These are phyloP conservation scores for Xenentodon cancila DNA, from an alignment of 2,797 vertebrate genomes.

Conservation along the genomic window DNA sequence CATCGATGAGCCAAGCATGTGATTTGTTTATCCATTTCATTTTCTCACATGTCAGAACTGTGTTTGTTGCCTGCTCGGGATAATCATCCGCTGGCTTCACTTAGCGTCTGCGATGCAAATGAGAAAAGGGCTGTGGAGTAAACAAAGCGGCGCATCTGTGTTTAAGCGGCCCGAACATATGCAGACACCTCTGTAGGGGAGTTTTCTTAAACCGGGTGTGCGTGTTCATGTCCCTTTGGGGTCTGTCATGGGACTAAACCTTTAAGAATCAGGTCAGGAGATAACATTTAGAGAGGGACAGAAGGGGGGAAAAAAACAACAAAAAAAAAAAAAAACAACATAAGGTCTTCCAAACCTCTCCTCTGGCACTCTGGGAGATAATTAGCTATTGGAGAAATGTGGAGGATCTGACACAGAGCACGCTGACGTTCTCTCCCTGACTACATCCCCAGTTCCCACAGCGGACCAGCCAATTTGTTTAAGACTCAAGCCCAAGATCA, in stretches of 20 bases:
- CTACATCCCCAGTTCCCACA: conserved; percentile 66
- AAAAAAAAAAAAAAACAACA: conserved; percentile 67
- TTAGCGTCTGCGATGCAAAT: conserved; percentile 33
- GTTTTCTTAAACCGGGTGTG: not conserved
- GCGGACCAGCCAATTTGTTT: conserved; percentile 67
- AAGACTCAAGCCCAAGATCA: conserved; percentile 71
- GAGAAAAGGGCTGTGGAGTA: not conserved
- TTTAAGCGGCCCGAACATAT: conserved; percentile 14
- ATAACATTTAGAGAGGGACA: conserved; percentile 12
- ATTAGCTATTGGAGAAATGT: conserved; percentile 75
- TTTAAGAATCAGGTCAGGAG: conserved; percentile 48
- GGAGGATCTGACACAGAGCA: conserved; percentile 67
- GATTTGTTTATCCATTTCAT: conserved; percentile 33
- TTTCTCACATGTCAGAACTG: conserved; percentile 15
- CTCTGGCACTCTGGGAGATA: conserved; percentile 68
- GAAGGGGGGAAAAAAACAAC: conserved; percentile 60
- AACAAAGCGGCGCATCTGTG: conserved; percentile 10
- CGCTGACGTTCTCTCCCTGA: conserved; percentile 57
- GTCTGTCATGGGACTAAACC: conserved; percentile 35
- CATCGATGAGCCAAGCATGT: conserved; percentile 34
- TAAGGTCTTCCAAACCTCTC: conserved; percentile 63
- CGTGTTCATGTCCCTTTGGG: conserved; percentile 35
- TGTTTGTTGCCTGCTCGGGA: conserved; percentile 8
- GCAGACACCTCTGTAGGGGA: conserved; percentile 11
- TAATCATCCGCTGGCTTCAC: conserved; percentile 14